Percentiles rank a stretch among this genome's conserved stretches.
Evolutionary conservation across 2,113 vertebrate genomes (phyloP).

Genomic region (Bostrychus sinensis): DNA sequence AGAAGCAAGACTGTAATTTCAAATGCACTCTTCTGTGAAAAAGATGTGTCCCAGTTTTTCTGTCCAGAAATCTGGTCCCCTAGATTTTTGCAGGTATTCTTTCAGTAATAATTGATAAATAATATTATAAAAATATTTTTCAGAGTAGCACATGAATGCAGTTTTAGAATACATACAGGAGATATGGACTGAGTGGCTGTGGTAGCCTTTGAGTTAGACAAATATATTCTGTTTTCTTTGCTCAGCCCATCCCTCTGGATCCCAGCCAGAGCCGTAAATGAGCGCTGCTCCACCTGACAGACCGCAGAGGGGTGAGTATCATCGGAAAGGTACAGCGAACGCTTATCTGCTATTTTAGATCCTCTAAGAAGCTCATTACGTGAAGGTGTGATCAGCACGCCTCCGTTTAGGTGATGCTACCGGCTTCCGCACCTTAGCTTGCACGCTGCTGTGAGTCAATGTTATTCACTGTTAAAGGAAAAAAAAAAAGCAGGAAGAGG

Average conservation of each 20-base stretch:
- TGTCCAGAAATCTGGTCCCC: too few relatives aligned
- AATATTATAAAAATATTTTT: too few relatives aligned
- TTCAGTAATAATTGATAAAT: too few relatives aligned
- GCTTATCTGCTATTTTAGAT: conserved; percentile 81
- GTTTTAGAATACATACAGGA: background rate
- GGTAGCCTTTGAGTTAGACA: background rate
- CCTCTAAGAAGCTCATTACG: conserved; percentile 89
- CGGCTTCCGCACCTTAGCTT: conserved; percentile 74
- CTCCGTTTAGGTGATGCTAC: conserved; percentile 71
- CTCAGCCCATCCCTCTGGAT: conserved; percentile 58
- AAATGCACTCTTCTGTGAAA: too few relatives aligned
- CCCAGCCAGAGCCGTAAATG: conserved; percentile 76
- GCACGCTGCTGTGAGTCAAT: conserved; percentile 63
- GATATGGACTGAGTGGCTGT: background rate
- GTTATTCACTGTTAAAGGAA: conserved; percentile 79
- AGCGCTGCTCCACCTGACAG: conserved; percentile 83
- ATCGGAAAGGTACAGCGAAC: conserved; percentile 28
- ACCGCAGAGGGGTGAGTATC: conserved; percentile 46
- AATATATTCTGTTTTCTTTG: background rate
- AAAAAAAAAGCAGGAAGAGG: conserved; percentile 31
- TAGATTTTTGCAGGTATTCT: too few relatives aligned
- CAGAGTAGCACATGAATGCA: background rate
- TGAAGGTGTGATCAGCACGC: conserved; percentile 84
- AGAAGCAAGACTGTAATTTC: too few relatives aligned
- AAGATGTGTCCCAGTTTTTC: too few relatives aligned